phyloP scores from a whole-genome alignment of 2,113 vertebrate genomes.

The Prietella phreatophila region DNA sequence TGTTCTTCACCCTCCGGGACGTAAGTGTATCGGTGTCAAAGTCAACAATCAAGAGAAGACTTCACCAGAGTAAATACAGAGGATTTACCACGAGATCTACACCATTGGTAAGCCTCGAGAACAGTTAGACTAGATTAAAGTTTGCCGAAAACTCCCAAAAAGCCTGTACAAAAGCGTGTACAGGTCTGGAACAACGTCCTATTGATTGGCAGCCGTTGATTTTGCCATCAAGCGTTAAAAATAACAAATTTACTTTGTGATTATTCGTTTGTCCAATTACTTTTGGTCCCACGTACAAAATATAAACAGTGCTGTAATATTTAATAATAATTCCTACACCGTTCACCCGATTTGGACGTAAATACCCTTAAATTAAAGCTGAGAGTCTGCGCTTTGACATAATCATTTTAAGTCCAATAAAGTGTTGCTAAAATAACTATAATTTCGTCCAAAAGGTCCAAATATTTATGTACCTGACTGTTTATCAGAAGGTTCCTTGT shows the following conservation, averaged over 20 bases:
- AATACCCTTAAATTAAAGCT: not conserved
- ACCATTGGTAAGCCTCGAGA: too few species aligned
- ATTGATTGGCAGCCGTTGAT: not conserved
- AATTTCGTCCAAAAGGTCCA: not conserved
- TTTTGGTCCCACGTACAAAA: not conserved
- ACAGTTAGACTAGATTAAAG: too few species aligned
- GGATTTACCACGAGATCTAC: too few species aligned
- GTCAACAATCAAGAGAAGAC: too few species aligned
- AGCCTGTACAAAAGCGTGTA: too few species aligned
- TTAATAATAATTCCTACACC: not conserved
- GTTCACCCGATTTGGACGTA: not conserved
- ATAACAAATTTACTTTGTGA: too few species aligned
- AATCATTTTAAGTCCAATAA: not conserved
- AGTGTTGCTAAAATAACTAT: not conserved
- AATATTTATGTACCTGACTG: not conserved
- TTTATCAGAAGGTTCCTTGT: not conserved
- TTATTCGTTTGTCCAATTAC: too few species aligned
- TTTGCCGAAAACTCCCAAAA: too few species aligned
- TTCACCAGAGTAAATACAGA: too few species aligned
- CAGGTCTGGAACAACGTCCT: too few species aligned
- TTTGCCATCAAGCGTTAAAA: not conserved
- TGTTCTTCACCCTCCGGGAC: too few species aligned
- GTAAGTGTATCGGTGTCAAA: too few species aligned
- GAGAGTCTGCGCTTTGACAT: not conserved
- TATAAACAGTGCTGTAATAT: not conserved